A percentile compares a stretch with the other conserved stretches of the same genome.
Conservation (phyloP, 2,113 vertebrate species). For the Oreocharis arfaki region DNA sequence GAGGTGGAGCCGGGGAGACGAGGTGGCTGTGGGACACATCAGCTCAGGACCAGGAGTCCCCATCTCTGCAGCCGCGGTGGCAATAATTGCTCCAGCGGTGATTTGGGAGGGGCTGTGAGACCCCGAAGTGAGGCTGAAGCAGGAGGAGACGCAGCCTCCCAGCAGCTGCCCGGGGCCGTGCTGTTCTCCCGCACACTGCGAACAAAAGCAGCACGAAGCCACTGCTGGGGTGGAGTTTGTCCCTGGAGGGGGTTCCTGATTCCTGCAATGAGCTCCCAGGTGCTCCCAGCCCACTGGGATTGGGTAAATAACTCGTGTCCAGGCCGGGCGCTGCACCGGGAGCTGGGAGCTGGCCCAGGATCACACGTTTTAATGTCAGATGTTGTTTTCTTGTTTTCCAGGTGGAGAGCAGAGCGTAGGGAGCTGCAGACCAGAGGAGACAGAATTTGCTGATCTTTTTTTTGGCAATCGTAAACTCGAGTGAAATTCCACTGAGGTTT, state of each 20-base stretch:
- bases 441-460: neutral
- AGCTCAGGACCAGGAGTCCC: neutral
- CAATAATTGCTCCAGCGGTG: neutral
- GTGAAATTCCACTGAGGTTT: neutral
- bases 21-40: neutral
- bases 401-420: neutral
- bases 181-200: fast-evolving
- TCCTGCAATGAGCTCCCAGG: neutral
- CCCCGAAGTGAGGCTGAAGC: neutral
- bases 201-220: neutral
- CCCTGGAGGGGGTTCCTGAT: neutral
- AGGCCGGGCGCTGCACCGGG: fast-evolving
- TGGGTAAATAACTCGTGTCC: fast-evolving
- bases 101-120: neutral
- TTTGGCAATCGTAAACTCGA: neutral
- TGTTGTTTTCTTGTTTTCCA: neutral
- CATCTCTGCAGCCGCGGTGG: fast-evolving
- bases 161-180: neutral
- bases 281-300: fast-evolving
- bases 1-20: fast-evolving
- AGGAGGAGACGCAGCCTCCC: neutral
- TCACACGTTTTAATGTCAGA: neutral
- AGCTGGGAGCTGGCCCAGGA: neutral
- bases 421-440: neutral
- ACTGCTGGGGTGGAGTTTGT: neutral